These are phyloP conservation scores for Amphiprion clarkii DNA, from an alignment of 2,797 vertebrate genomes.

Conservation along the genomic window DNA sequence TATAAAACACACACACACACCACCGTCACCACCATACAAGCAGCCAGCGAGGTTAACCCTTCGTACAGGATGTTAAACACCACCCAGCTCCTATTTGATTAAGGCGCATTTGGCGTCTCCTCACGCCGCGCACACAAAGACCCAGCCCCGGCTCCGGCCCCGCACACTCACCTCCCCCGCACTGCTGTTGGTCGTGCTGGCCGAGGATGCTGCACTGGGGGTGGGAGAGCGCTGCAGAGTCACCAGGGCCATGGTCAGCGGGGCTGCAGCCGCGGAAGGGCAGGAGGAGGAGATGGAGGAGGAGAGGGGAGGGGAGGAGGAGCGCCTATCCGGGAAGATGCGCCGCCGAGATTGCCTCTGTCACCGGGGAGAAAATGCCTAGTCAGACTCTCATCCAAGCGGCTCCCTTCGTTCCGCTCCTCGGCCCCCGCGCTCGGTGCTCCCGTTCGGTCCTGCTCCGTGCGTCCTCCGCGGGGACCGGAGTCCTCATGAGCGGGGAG, in stretches of 20 bases:
- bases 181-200: conserved; percentile 89
- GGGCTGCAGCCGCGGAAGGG: conserved; percentile 59
- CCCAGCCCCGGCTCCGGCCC: conserved; percentile 38
- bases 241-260: conserved; percentile 91
- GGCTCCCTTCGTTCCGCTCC: conserved; percentile 56
- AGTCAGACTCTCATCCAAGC: conserved; percentile 79
- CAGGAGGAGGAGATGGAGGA: conserved; percentile 34
- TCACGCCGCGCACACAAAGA: conserved; percentile 48
- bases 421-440: conserved; percentile 37
- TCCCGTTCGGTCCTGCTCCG: conserved; percentile 65
- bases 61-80: conserved; percentile 1
- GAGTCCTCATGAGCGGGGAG: conserved; percentile 60
- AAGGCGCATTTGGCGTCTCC: conserved; percentile 43
- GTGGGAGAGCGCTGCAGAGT: conserved; percentile 97
- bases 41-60: conserved; percentile 15
- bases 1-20: neutral
- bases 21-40: conserved; percentile 1
- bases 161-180: conserved; percentile 91
- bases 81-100: conserved; percentile 29
- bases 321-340: conserved; percentile 71
- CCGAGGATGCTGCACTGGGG: conserved; percentile 89
- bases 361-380: conserved; percentile 82
- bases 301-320: conserved; percentile 54
- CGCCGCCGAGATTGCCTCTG: conserved; percentile 76
- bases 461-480: conserved; percentile 60